These are phyloP conservation scores for Parotia lawesii DNA, from an alignment of 2,113 vertebrate species.

Conservation along the genomic window DNA sequence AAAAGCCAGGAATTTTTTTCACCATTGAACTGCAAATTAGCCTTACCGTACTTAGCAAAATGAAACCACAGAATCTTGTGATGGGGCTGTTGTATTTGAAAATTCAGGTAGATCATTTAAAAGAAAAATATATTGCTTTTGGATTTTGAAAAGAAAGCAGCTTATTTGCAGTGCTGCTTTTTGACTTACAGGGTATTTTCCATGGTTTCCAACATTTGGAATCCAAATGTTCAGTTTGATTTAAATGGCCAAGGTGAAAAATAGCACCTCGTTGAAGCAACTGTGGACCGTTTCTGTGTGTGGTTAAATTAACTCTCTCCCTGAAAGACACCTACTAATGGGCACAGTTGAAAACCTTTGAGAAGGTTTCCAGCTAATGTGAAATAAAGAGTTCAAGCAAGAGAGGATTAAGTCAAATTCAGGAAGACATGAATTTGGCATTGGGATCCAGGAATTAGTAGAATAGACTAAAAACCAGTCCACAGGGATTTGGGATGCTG, in stretches of 20 bases:
- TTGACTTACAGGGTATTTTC: not conserved
- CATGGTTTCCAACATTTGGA: not conserved
- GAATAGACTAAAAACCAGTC: not conserved
- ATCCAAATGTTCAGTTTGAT: not conserved
- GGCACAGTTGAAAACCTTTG: not conserved
- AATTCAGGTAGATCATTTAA: not conserved
- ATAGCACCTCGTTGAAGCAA: not conserved
- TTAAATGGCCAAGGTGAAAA: not conserved
- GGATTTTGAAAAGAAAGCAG: not conserved
- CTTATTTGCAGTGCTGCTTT: not conserved
- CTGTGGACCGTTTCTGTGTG: not conserved
- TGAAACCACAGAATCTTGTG: not conserved
- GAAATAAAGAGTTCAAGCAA: not conserved
- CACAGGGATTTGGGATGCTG: not conserved
- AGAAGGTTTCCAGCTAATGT: not conserved
- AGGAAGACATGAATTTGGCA: not conserved
- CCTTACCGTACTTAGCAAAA: not conserved
- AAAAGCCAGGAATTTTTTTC: not conserved
- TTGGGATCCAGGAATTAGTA: not conserved
- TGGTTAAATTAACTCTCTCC: not conserved
- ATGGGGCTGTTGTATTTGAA: not conserved
- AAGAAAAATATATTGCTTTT: not conserved
- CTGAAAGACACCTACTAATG: not conserved
- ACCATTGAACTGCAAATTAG: not conserved
- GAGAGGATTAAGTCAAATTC: not conserved